These are phyloP conservation scores for Anodontia alba DNA, from an alignment of 2,888 invertebrate genomes.

Conservation along the genomic window DNA sequence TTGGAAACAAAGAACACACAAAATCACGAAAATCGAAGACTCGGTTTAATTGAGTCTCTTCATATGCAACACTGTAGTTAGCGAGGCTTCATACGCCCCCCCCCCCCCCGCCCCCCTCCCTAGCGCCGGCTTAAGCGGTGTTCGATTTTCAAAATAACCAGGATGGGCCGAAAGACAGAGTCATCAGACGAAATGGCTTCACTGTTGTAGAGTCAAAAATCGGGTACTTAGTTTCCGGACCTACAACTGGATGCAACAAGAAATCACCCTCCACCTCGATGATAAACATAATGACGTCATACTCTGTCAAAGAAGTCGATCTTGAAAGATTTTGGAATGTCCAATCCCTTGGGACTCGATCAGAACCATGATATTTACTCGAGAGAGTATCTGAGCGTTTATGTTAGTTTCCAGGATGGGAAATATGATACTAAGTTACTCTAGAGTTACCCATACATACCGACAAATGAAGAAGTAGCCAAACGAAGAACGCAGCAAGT, in stretches of 20 bases:
- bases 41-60: too few relatives aligned
- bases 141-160: too few relatives aligned
- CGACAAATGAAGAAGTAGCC: constrained; percentile 15
- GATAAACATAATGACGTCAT: constrained; percentile 29
- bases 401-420: constrained; percentile 19
- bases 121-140: too few relatives aligned
- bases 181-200: too few relatives aligned
- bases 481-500: constrained; percentile 18
- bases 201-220: neutral
- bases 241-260: too few relatives aligned
- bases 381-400: neutral
- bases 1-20: too few relatives aligned
- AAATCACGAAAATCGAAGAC: too few relatives aligned
- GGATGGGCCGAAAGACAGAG: too few relatives aligned
- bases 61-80: too few relatives aligned
- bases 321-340: constrained; percentile 17
- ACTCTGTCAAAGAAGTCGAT: too few relatives aligned
- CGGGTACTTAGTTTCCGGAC: neutral
- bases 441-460: constrained; percentile 27
- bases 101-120: too few relatives aligned
- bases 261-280: constrained; percentile 4
- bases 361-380: neutral
- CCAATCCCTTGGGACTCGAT: neutral
- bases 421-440: constrained; percentile 28
- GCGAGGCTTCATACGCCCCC: too few relatives aligned